phyloP scores from a whole-genome alignment of 2,797 vertebrate species.

The Girardinus metallicus region DNA sequence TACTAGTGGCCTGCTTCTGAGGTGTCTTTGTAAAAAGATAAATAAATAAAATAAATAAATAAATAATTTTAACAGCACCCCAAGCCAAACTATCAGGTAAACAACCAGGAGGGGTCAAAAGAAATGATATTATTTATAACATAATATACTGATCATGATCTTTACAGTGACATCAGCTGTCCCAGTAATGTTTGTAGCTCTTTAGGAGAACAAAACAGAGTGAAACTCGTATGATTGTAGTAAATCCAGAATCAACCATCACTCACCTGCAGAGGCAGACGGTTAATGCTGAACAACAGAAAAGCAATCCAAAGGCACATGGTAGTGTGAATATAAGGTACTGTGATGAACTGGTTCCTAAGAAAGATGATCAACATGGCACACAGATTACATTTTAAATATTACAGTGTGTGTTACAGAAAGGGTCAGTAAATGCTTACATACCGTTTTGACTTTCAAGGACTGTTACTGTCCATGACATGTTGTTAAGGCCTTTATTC shows the following conservation, averaged over 20 bases:
- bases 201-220: not conserved
- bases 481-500: rapidly evolving
- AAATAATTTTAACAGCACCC: not conserved
- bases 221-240: not conserved
- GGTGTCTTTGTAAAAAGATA: no score
- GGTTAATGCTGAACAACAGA: no score
- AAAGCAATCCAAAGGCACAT: constrained; percentile 13
- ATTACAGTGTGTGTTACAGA: not conserved
- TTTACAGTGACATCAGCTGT: not conserved
- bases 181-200: not conserved
- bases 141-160: not conserved
- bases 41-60: not conserved
- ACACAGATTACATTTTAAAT: not conserved
- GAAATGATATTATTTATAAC: not conserved
- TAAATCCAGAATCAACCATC: not conserved
- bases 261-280: constrained; percentile 46
- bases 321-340: not conserved
- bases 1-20: not conserved
- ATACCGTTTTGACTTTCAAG: constrained; percentile 24
- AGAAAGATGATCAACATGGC: not conserved
- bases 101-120: not conserved
- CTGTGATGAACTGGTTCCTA: rapidly evolving
- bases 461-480: constrained; percentile 47
- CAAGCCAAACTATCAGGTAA: not conserved
- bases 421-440: not conserved